phyloP scores from a whole-genome alignment of 2,797 vertebrate species.

The Miichthys miiuy region DNA sequence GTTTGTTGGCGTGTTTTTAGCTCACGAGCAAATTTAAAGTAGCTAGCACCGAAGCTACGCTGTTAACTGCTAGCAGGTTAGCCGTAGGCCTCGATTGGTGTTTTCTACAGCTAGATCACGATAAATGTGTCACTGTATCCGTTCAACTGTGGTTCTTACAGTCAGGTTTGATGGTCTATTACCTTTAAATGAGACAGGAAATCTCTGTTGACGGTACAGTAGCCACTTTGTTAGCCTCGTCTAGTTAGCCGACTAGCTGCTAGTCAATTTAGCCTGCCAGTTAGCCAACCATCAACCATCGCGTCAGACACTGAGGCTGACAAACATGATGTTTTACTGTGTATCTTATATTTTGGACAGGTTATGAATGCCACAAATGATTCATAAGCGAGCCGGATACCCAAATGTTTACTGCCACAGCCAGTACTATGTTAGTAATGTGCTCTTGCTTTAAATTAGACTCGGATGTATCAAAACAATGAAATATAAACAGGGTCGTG shows the following conservation, averaged over 20 bases:
- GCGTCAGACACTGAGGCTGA: slow-evolving; percentile 6
- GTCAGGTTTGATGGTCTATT: accelerated
- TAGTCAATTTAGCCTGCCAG: slow-evolving; percentile 41
- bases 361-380: background rate
- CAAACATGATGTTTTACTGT: background rate
- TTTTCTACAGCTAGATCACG: slow-evolving; percentile 16
- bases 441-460: background rate
- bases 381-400: background rate
- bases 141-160: background rate
- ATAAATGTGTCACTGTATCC: background rate
- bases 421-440: background rate
- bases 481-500: background rate
- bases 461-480: background rate
- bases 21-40: slow-evolving; percentile 35
- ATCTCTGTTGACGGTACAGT: background rate
- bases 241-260: slow-evolving; percentile 57
- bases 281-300: slow-evolving; percentile 11
- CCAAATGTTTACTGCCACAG: background rate
- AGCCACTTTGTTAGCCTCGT: slow-evolving; percentile 33
- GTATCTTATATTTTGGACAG: too few species aligned
- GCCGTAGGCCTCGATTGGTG: slow-evolving; percentile 64
- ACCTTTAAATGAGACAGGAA: background rate
- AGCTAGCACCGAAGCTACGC: slow-evolving; percentile 69
- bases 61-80: slow-evolving; percentile 66
- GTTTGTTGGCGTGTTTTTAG: slow-evolving; percentile 39